Evolutionary conservation across 2,888 invertebrate species (phyloP).

Genomic region (Morpho deidamia): DNA sequence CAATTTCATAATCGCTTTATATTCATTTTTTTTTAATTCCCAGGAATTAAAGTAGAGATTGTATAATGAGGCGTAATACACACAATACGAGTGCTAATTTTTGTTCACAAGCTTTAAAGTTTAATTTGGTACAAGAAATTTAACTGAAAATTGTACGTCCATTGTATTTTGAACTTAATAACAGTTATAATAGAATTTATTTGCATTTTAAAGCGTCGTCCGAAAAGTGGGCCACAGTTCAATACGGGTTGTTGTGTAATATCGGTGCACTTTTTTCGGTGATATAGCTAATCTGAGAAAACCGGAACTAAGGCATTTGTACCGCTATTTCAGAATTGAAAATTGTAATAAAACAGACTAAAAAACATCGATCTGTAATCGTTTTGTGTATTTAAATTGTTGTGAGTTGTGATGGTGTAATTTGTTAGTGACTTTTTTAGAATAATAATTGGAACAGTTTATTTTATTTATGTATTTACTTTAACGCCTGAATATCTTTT

Average conservation of each 20-base stretch:
- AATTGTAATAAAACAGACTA: not conserved
- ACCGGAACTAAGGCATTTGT: constrained; percentile 19
- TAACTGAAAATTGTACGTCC: not conserved
- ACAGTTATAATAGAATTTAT: not conserved
- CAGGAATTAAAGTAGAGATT: constrained; percentile 22
- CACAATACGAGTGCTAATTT: not conserved
- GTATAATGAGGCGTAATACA: constrained; percentile 15
- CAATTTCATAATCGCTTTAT: constrained; percentile 9
- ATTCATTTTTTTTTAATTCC: constrained; percentile 15
- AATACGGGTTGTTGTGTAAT: constrained; percentile 20
- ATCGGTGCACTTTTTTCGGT: constrained; percentile 15
- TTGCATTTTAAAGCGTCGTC: constrained; percentile 12
- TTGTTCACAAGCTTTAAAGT: not conserved
- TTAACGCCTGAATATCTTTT: too few relatives aligned
- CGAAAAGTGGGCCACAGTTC: constrained; percentile 19
- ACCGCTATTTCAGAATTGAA: constrained; percentile 12
- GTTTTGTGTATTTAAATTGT: too few relatives aligned
- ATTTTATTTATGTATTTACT: too few relatives aligned
- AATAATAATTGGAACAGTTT: not conserved
- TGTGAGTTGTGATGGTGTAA: too few relatives aligned
- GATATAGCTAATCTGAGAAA: constrained; percentile 15
- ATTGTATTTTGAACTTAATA: not conserved
- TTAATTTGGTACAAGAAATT: constrained; percentile 3
- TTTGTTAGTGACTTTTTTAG: not conserved
- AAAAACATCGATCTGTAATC: too few relatives aligned